Conservation (phyloP, 2,888 invertebrate species). For the Epicampocera succincta region DNA sequence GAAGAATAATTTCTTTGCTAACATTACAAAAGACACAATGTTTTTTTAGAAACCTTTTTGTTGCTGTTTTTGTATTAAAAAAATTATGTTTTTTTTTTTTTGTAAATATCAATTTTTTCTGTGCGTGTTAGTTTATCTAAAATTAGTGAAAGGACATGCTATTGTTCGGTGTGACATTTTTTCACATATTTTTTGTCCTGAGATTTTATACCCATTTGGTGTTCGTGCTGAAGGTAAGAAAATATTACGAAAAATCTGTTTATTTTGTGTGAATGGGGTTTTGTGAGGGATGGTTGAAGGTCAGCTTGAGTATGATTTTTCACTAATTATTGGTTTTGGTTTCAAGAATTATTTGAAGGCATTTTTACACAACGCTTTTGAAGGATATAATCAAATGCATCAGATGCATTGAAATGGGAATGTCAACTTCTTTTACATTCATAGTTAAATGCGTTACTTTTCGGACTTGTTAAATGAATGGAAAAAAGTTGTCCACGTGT, state of each 20-base stretch:
- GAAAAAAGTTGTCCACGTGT: too few relatives aligned
- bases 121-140: slow-evolving; percentile 14
- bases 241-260: background rate
- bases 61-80: background rate
- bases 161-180: slow-evolving; percentile 23
- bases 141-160: slow-evolving; percentile 30
- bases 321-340: slow-evolving; percentile 19
- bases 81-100: slow-evolving; percentile 2
- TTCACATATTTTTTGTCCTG: background rate
- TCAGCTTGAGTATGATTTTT: slow-evolving; percentile 5
- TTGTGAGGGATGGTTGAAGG: slow-evolving; percentile 30
- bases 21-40: background rate
- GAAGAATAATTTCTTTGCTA: too few relatives aligned
- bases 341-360: background rate
- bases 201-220: slow-evolving; percentile 3
- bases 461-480: too few relatives aligned
- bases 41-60: background rate
- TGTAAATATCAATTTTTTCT: background rate
- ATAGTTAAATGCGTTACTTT: too few relatives aligned
- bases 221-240: background rate
- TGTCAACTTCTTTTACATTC: too few relatives aligned
- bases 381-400: too few relatives aligned
- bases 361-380: background rate
- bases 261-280: background rate
- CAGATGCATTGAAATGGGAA: too few relatives aligned